These are phyloP conservation scores for Sitta europaea DNA, from an alignment of 2,113 vertebrate species.

Conservation along the genomic window DNA sequence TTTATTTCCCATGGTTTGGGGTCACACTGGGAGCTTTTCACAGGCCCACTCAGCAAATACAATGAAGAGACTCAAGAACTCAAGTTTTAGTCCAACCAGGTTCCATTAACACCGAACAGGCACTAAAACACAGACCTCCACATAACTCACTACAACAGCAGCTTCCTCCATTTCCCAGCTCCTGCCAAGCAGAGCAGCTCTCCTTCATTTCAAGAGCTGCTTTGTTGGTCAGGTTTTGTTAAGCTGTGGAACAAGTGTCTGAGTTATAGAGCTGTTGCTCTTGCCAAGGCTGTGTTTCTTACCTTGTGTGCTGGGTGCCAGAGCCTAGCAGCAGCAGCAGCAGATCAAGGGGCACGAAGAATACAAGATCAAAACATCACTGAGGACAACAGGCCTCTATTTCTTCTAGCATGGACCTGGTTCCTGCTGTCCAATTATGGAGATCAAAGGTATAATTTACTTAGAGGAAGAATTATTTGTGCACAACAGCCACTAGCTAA, in stretches of 20 bases:
- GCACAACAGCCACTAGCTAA: slow-evolving; percentile 22
- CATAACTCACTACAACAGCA: not conserved
- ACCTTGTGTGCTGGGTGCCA: not conserved
- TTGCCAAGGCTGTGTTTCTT: not conserved
- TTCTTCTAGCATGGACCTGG: not conserved
- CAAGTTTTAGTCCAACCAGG: not conserved
- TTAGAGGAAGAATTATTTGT: slow-evolving; percentile 40
- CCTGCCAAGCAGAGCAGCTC: not conserved
- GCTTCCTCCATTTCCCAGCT: not conserved
- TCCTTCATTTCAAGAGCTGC: not conserved
- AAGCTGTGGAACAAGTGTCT: not conserved
- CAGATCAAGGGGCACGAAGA: not conserved
- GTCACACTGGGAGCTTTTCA: not conserved
- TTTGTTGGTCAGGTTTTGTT: not conserved
- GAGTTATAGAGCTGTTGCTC: not conserved
- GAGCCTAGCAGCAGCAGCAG: not conserved
- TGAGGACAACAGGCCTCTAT: not conserved
- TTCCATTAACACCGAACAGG: not conserved
- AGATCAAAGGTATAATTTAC: slow-evolving; percentile 34
- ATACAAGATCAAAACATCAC: not conserved
- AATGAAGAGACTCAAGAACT: not conserved
- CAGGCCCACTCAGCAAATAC: not conserved
- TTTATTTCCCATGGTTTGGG: not conserved
- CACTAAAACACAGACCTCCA: not conserved
- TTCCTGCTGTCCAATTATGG: not conserved